A percentile compares a stretch with the other conserved stretches of the same genome.
phyloP scores from a whole-genome alignment of 2,888 invertebrate genomes.

The Dioctria linearis region DNA sequence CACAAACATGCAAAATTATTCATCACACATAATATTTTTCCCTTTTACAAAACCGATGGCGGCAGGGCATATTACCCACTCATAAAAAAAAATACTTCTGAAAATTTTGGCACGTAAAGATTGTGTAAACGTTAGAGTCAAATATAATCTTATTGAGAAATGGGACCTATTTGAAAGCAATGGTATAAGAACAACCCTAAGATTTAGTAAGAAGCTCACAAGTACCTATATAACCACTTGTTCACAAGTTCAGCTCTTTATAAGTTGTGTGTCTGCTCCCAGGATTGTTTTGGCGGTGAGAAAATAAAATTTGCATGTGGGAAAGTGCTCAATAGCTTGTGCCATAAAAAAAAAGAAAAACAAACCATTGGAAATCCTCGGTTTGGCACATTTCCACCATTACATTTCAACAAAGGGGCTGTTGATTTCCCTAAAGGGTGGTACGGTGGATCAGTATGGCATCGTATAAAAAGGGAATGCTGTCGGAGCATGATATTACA shows the following conservation, averaged over 20 bases:
- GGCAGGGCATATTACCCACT: too few species aligned
- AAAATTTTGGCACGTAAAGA: too few species aligned
- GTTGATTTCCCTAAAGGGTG: conserved; percentile 18
- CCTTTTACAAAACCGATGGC: too few species aligned
- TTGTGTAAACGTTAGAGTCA: too few species aligned
- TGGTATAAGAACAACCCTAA: background rate
- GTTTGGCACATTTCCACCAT: conserved; percentile 13
- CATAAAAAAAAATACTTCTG: too few species aligned
- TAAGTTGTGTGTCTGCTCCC: background rate
- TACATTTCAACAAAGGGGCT: conserved; percentile 1
- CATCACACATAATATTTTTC: too few species aligned
- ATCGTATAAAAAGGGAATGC: too few species aligned
- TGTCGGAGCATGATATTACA: too few species aligned
- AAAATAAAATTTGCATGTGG: conserved; percentile 10
- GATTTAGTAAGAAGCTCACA: background rate
- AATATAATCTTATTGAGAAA: too few species aligned
- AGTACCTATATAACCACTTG: conserved; percentile 4
- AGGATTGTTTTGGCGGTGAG: background rate
- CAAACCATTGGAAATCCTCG: background rate
- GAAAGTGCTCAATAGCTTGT: background rate
- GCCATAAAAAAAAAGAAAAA: background rate
- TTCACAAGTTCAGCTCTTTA: background rate
- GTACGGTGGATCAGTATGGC: background rate
- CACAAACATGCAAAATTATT: too few species aligned
- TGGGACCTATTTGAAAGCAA: too few species aligned